Conservation (phyloP, 2,888 invertebrate species). For the Clostera curtula region DNA sequence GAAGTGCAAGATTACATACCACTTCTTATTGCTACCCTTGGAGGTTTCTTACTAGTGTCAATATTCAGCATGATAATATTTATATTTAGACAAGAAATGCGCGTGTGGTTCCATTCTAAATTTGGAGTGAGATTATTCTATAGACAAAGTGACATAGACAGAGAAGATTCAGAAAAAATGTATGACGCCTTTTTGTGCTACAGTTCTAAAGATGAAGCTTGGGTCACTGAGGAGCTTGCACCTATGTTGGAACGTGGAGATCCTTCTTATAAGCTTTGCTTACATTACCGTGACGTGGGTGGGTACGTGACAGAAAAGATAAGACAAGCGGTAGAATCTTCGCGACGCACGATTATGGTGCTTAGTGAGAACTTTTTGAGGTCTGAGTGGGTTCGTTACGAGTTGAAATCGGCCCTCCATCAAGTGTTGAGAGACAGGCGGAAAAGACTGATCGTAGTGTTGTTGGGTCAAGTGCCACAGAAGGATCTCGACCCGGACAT, state of each 20-base stretch:
- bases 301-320: constrained; percentile 91
- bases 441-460: constrained; percentile 86
- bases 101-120: constrained; percentile 87
- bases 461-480: constrained; percentile 88
- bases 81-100: constrained; percentile 85
- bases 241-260: constrained; percentile 85
- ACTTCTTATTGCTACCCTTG: constrained; percentile 80
- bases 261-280: constrained; percentile 87
- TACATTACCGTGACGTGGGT: constrained; percentile 89
- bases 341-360: constrained; percentile 89
- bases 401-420: constrained; percentile 91
- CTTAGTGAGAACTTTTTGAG: constrained; percentile 92
- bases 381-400: constrained; percentile 92
- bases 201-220: constrained; percentile 90
- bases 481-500: constrained; percentile 90
- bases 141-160: constrained; percentile 78
- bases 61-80: constrained; percentile 80
- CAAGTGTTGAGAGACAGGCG: constrained; percentile 86
- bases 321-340: constrained; percentile 89
- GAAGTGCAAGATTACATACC: constrained; percentile 85
- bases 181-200: constrained; percentile 95
- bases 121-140: constrained; percentile 87
- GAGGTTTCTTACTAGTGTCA: constrained; percentile 79
- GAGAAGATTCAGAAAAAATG: constrained; percentile 86
- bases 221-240: constrained; percentile 88